phyloP scores from a whole-genome alignment of 2,113 vertebrate genomes.

The Nannobrachium achirus region DNA sequence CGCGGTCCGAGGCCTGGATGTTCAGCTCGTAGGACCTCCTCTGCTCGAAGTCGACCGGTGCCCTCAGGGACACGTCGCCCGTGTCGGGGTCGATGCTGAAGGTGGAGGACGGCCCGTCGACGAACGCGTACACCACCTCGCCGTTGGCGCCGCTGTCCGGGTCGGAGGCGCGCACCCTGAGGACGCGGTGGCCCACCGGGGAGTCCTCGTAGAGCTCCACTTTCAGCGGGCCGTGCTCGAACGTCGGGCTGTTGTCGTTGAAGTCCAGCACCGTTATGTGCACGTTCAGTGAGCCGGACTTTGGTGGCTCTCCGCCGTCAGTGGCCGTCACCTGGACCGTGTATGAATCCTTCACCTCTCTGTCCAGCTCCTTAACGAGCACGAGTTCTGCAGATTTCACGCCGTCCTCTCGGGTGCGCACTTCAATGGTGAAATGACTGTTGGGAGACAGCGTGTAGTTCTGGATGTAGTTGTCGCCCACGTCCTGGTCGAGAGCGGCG shows the following conservation, averaged over 20 bases:
- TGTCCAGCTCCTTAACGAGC: constrained; percentile 72
- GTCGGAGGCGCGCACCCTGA: constrained; percentile 78
- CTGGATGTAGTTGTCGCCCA: constrained; percentile 79
- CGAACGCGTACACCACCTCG: constrained; percentile 76
- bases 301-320: constrained; percentile 62
- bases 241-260: constrained; percentile 82
- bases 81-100: constrained; percentile 75
- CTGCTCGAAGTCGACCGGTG: constrained; percentile 75
- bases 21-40: constrained; percentile 71
- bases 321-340: constrained; percentile 66
- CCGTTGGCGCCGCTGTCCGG: constrained; percentile 77
- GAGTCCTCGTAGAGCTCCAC: constrained; percentile 79
- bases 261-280: constrained; percentile 76
- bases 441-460: constrained; percentile 75
- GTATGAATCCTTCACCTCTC: constrained; percentile 76
- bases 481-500: constrained; percentile 75
- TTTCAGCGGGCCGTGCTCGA: constrained; percentile 72
- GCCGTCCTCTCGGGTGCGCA: constrained; percentile 69
- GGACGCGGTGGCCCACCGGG: constrained; percentile 70
- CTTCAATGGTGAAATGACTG: constrained; percentile 71
- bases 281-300: constrained; percentile 66
- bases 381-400: constrained; percentile 75
- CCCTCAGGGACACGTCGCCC: constrained; percentile 73
- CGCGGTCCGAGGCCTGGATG: constrained; percentile 74
- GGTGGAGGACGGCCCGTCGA: constrained; percentile 42